Base-by-base conservation (phyloP, 2,113 vertebrate species). In the Thomomys bottae region DNA sequence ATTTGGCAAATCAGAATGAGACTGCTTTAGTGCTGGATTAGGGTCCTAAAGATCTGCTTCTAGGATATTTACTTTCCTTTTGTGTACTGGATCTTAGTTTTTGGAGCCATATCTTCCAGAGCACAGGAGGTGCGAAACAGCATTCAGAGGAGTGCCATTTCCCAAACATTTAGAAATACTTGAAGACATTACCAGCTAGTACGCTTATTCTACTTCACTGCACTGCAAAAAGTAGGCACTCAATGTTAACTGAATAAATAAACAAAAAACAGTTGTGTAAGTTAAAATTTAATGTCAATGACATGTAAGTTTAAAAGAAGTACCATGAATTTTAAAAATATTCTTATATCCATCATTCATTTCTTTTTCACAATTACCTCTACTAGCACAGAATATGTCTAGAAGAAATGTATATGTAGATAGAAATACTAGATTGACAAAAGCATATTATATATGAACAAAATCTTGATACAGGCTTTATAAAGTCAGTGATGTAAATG, bases 181-280 rank as follows among this genome's bases (percentile, higher is more conserved):
- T 84, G 38, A 84, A 9, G 61, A 78, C 75, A 85, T 92, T 59
- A 84, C 90, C n/a, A 94, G 38, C 34, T 36, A 73, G 6, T 45
- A 45, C 17, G 23, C 0, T 54, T 67, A 36, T 42, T 92, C 54
- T 86, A 38, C 30, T 81, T 34, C 23, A 73, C 15, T 32, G 57
- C 28, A 82, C 36, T 71, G 17, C 5, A 70, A 75, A 82, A 1
- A 87, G 61, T 9, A 83, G 79, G 75, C 5, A 57, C 12, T 76
- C 67, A 45, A 80, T 83, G 71, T 54, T 80, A 82, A 76, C 66
- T n/a, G 54, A 2, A 76, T 64, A 84, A 75, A 82, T 63, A 49
- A 91, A n/a, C n/a, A 94, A 89, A 84, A 89, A 84, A 77, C 59
- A 85, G 93, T 66, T 40, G 14, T 0, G 45, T 42, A n/a, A 94